Evolutionary conservation across 1,140 invertebrate genomes (phyloP).

Genomic region (Aphidius gifuensis): DNA sequence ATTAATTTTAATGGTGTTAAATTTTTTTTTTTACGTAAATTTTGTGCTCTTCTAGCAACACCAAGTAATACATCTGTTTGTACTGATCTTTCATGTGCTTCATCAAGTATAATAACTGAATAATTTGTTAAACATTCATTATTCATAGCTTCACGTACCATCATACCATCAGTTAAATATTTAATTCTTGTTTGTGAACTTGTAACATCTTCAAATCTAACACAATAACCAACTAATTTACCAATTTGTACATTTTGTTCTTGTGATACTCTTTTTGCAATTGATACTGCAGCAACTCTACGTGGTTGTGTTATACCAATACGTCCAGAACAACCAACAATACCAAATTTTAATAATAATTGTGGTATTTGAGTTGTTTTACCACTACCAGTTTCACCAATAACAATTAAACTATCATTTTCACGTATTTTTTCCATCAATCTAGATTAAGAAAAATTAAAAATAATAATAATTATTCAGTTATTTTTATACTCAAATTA

Average conservation of each 20-base stretch:
- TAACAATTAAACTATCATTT: conserved; percentile 68
- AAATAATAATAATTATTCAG: not conserved
- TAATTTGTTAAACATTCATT: conserved; percentile 74
- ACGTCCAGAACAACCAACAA: conserved; percentile 61
- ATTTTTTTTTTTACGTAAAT: conserved; percentile 62
- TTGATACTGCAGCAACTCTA: conserved; percentile 86
- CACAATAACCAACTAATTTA: conserved; percentile 80
- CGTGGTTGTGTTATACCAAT: conserved; percentile 87
- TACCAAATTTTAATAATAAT: conserved; percentile 49
- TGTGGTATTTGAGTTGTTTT: conserved; percentile 92
- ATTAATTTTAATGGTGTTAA: conserved; percentile 70
- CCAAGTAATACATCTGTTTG: conserved; percentile 92
- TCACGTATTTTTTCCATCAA: conserved; percentile 58
- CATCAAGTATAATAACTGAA: conserved; percentile 88
- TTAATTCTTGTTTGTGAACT: conserved; percentile 76
- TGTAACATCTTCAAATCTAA: conserved; percentile 88
- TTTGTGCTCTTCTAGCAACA: conserved; percentile 77
- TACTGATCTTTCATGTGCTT: conserved; percentile 95
- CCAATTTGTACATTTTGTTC: conserved; percentile 70
- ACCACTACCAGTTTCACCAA: conserved; percentile 87
- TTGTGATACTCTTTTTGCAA: conserved; percentile 82
- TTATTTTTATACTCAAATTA: not conserved
- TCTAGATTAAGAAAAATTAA: conserved; percentile 38
- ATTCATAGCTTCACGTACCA: conserved; percentile 81
- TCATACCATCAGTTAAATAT: conserved; percentile 94